phyloP scores from a whole-genome alignment of 2,888 invertebrate genomes.

The Altica lythri region DNA sequence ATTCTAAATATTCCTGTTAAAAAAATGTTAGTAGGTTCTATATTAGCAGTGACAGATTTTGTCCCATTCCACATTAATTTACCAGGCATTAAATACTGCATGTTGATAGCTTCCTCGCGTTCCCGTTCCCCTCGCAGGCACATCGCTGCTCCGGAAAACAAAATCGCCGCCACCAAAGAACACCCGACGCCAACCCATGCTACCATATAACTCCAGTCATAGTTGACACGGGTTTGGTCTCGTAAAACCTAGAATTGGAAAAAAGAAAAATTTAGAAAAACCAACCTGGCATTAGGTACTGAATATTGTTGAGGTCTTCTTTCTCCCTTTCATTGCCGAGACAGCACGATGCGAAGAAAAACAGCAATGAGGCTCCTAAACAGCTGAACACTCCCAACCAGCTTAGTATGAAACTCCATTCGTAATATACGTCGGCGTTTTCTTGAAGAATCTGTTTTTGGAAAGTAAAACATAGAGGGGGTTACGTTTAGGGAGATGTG shows the following conservation, averaged over 20 bases:
- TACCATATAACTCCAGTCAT: slow-evolving; percentile 97
- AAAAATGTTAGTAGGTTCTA: not conserved
- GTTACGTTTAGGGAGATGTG: not conserved
- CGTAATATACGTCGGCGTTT: slow-evolving; percentile 75
- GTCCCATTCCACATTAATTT: slow-evolving; percentile 50
- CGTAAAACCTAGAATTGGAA: slow-evolving; percentile 71
- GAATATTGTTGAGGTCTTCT: slow-evolving; percentile 77
- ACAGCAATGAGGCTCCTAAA: slow-evolving; percentile 74
- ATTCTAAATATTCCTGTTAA: too few species aligned
- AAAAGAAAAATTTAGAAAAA: slow-evolving; percentile 33
- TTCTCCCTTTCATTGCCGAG: slow-evolving; percentile 76
- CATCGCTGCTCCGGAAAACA: slow-evolving; percentile 92
- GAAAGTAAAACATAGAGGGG: slow-evolving; percentile 19
- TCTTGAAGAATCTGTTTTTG: slow-evolving; percentile 68
- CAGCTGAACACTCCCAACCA: slow-evolving; percentile 82
- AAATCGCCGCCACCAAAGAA: slow-evolving; percentile 87
- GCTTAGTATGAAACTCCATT: slow-evolving; percentile 85
- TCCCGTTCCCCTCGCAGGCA: slow-evolving; percentile 93
- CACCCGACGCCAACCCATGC: slow-evolving; percentile 96
- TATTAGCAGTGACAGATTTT: not conserved
- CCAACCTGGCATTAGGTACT: slow-evolving; percentile 87
- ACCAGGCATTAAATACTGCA: slow-evolving; percentile 98
- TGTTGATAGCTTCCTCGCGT: slow-evolving; percentile 93
- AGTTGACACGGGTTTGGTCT: slow-evolving; percentile 82
- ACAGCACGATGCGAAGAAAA: slow-evolving; percentile 80